Conservation (phyloP, 2,797 vertebrate genomes). For the Rhincodon typus region DNA sequence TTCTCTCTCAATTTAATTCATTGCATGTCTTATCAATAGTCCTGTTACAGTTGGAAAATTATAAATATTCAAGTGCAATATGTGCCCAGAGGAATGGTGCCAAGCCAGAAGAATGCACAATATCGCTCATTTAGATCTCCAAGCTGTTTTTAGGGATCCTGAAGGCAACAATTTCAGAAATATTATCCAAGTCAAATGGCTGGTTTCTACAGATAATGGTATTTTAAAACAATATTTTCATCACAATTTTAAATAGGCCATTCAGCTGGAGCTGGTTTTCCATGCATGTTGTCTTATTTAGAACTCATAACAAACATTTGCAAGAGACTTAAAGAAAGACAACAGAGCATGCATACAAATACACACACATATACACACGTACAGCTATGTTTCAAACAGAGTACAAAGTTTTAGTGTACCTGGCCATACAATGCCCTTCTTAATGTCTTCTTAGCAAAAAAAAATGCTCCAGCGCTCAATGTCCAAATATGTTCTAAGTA, state of each 20-base stretch:
- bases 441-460: too few species aligned
- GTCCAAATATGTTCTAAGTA: too few species aligned
- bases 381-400: too few species aligned
- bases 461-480: too few species aligned
- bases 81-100: not conserved
- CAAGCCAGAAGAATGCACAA: not conserved
- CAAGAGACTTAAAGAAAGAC: too few species aligned
- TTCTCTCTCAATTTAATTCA: not conserved
- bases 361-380: too few species aligned
- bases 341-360: too few species aligned
- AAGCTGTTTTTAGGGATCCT: not conserved
- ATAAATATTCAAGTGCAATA: not conserved
- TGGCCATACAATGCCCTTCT: too few species aligned
- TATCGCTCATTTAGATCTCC: not conserved
- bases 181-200: not conserved
- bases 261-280: too few species aligned
- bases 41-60: not conserved
- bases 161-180: not conserved
- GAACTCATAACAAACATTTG: too few species aligned
- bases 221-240: not conserved
- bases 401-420: too few species aligned
- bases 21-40: not conserved
- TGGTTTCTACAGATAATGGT: not conserved
- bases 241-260: not conserved
- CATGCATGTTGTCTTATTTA: too few species aligned